Conservation (phyloP, 2,797 vertebrate genomes). For the Orestias chungarensis region DNA sequence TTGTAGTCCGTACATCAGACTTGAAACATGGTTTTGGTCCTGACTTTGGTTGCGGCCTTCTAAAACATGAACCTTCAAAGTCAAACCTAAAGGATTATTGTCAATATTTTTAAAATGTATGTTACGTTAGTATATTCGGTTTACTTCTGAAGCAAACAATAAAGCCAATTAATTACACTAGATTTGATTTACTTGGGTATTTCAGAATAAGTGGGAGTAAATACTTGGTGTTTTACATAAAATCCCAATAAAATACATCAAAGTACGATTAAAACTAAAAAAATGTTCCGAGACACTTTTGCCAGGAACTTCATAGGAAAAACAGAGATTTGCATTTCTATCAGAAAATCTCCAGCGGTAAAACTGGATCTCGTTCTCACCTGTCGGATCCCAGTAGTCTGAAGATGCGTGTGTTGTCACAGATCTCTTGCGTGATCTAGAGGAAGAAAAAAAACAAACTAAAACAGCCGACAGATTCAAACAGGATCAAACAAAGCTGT, state of each 20-base stretch:
- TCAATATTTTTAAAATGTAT: not conserved
- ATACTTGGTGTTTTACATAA: not conserved
- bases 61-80: not conserved
- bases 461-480: not conserved
- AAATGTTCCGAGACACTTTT: not conserved
- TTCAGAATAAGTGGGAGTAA: not conserved
- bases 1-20: not conserved
- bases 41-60: not conserved
- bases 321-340: not conserved
- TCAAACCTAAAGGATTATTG: not conserved
- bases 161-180: not conserved
- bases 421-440: slow-evolving; percentile 99
- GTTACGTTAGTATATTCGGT: no score
- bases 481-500: no score
- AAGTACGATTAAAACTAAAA: not conserved
- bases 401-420: slow-evolving; percentile 96
- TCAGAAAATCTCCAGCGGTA: not conserved
- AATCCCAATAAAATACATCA: not conserved
- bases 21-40: not conserved
- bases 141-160: not conserved
- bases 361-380: slow-evolving; percentile 68
- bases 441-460: not conserved
- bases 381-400: slow-evolving; percentile 98
- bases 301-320: not conserved
- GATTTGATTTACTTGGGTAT: not conserved